phyloP scores from a whole-genome alignment of 2,888 invertebrate genomes.

The Priocnemis perturbator region DNA sequence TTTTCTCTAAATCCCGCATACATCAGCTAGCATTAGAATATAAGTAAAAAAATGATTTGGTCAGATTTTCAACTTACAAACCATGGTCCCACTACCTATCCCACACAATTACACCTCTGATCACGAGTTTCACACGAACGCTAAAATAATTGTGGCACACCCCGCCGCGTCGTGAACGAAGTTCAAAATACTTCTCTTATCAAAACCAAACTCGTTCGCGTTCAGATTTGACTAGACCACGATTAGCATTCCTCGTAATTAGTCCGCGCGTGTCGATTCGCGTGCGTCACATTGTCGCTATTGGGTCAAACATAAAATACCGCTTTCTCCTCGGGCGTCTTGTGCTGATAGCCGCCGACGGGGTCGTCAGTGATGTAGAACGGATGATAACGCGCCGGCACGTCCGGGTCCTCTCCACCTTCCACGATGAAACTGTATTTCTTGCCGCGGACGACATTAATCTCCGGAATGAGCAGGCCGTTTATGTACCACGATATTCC shows the following conservation, averaged over 20 bases:
- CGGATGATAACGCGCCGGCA: slow-evolving; percentile 91
- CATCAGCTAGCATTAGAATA: too few species aligned
- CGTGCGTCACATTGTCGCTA: too few species aligned
- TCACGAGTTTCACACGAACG: too few species aligned
- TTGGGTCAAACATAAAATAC: slow-evolving; percentile 74
- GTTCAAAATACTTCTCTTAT: too few species aligned
- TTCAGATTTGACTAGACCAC: neutral
- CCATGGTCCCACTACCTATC: too few species aligned
- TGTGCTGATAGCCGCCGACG: slow-evolving; percentile 92
- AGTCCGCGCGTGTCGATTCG: too few species aligned
- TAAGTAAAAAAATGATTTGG: too few species aligned
- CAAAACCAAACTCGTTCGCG: neutral
- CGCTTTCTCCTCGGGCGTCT: slow-evolving; percentile 87
- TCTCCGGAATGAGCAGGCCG: slow-evolving; percentile 92
- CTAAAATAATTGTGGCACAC: too few species aligned
- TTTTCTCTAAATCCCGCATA: too few species aligned
- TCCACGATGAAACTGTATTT: slow-evolving; percentile 93
- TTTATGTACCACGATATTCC: slow-evolving; percentile 97
- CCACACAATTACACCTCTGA: too few species aligned
- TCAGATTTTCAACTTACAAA: too few species aligned
- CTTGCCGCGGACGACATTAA: slow-evolving; percentile 90
- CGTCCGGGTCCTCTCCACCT: slow-evolving; percentile 87
- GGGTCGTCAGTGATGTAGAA: slow-evolving; percentile 96
- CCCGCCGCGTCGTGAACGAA: too few species aligned
- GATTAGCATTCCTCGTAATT: neutral